Evolutionary conservation across 35 echinoderm and acorn worm species (phyloP), one percentile per base, ranked within the genome.

Genomic region (Diadema setosum): DNA sequence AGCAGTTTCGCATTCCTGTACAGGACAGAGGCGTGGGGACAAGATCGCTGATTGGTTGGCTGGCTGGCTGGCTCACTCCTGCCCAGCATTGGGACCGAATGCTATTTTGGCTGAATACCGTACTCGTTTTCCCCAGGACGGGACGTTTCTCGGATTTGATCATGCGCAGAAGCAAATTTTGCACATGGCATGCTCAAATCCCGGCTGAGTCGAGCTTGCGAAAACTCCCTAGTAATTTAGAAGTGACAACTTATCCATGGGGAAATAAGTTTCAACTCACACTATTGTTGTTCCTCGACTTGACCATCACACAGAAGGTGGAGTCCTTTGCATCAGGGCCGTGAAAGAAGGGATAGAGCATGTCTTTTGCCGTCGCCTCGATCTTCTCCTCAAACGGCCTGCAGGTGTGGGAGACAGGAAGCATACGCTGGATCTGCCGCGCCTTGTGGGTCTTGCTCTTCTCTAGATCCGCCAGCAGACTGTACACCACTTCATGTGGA

Each of bases 331-430:
- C 78, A 49, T 90, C 87, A 7, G 17, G 11, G 5, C 48, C 61
- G 46, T 93, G 87, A 86, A 99, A 95, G 81, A 84, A 39, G 5
- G 96, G 93, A n/a, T 80, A 34, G 24, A 92, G 39, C 42, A 99
- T 41, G 15, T 84, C 81, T 81, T 42, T 65, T 12, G 86, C 65
- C 0, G 88, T 63, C 58, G 94, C 90, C 50, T 91, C 85, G 23
- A 98, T 91, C 40, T 94, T 70, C 11, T 92, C 90, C 3, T 81
- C 61, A 44, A 42, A 63, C n/a, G 96, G 61, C 50, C 87, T 85
- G 65, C 89, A 94, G 3, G 96, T 90, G 3, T 81, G 81, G 4
- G 52, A 82, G 6, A 92, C 83, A 58, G 96, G 96, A 15, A 92
- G 89, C 45, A 99, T 89, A 5, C 96, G 43, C 49, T 87, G 69